phyloP scores from a whole-genome alignment of 1,140 invertebrate species.

The Tetragonula clypearis region DNA sequence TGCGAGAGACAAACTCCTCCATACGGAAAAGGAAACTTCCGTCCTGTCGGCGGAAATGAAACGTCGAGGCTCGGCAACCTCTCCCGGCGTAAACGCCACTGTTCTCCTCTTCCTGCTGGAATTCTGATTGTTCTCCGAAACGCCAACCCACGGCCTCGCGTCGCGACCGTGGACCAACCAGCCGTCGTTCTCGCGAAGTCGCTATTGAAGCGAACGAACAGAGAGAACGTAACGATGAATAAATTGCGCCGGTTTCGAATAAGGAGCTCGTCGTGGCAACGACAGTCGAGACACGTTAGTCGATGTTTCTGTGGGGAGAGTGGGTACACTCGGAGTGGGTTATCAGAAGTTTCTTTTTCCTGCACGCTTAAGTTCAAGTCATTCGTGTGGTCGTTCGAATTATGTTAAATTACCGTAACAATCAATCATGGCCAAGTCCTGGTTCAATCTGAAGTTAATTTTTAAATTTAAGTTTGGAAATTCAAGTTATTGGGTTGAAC shows the following conservation, averaged over 20 bases:
- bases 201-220: conserved; percentile 19
- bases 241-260: conserved; percentile 26
- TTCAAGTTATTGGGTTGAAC: background rate
- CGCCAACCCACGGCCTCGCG: conserved; percentile 23
- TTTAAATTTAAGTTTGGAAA: background rate
- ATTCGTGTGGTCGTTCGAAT: too few species aligned
- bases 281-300: background rate
- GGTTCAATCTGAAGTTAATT: background rate
- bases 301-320: background rate
- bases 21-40: conserved; percentile 65
- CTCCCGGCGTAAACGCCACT: conserved; percentile 55
- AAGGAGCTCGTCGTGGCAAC: background rate
- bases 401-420: too few species aligned
- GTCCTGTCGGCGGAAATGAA: conserved; percentile 69
- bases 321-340: too few species aligned
- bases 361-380: background rate
- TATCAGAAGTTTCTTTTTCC: too few species aligned
- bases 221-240: background rate
- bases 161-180: conserved; percentile 35
- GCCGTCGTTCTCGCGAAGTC: conserved; percentile 8
- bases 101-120: conserved; percentile 50
- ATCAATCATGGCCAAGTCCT: too few species aligned
- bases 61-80: conserved; percentile 47
- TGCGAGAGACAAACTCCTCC: conserved; percentile 60
- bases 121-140: conserved; percentile 52